Conservation (phyloP, 2,888 invertebrate species). For the Tetropium fuscum region DNA sequence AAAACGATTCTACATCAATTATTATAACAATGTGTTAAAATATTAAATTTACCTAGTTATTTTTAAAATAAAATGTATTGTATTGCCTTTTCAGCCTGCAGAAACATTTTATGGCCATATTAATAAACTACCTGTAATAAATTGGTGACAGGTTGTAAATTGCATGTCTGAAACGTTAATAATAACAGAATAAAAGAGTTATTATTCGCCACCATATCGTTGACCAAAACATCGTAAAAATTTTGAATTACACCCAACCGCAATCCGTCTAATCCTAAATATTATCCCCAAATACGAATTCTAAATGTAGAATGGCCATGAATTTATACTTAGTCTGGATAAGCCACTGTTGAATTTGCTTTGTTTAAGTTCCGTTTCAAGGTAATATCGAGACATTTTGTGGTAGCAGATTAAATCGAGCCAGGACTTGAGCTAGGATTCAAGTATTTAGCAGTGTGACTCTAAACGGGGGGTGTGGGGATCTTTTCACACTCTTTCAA, state of each 20-base stretch:
- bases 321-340: not conserved
- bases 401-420: not conserved
- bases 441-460: slow-evolving; percentile 24
- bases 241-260: slow-evolving; percentile 18
- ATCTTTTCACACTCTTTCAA: slow-evolving; percentile 6
- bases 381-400: slow-evolving; percentile 4
- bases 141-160: slow-evolving; percentile 26
- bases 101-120: not conserved
- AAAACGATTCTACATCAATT: too few species aligned
- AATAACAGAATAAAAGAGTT: slow-evolving; percentile 23
- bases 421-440: not conserved
- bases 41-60: too few species aligned
- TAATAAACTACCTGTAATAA: slow-evolving; percentile 11
- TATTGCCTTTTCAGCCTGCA: not conserved
- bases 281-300: slow-evolving; percentile 6
- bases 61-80: not conserved
- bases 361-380: not conserved
- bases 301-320: not conserved
- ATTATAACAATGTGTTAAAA: too few species aligned
- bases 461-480: slow-evolving; percentile 25
- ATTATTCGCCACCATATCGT: slow-evolving; percentile 26
- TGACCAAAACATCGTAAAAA: slow-evolving; percentile 34
- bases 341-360: not conserved
- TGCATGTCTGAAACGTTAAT: slow-evolving; percentile 10
- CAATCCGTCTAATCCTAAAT: slow-evolving; percentile 22